phyloP scores from a whole-genome alignment of 2,797 vertebrate species.

The Kryptolebias ocellatus region DNA sequence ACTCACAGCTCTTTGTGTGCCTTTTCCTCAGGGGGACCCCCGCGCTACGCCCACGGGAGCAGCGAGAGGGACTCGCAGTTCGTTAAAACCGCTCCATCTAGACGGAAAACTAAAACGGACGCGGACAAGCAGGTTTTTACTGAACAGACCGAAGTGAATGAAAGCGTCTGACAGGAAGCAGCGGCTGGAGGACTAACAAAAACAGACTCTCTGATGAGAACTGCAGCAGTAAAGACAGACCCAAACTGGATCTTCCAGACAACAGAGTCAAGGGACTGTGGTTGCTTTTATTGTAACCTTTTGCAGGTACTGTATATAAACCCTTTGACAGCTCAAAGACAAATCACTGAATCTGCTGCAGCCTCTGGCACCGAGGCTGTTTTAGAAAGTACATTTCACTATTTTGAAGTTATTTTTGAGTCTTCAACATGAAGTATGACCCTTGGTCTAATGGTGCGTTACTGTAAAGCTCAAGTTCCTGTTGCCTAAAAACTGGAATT shows the following conservation, averaged over 20 bases:
- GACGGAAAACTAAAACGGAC: slow-evolving; percentile 19
- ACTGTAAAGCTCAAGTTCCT: slow-evolving; percentile 17
- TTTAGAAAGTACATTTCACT: slow-evolving; percentile 1
- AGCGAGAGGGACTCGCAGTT: slow-evolving; percentile 57
- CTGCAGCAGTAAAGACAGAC: slow-evolving; percentile 36
- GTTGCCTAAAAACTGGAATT: slow-evolving; percentile 18
- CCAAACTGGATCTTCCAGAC: slow-evolving; percentile 28
- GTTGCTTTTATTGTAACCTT: slow-evolving; percentile 22
- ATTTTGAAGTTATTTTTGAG: slow-evolving; percentile 29
- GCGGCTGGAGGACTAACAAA: slow-evolving; percentile 41
- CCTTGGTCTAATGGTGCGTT: slow-evolving; percentile 48
- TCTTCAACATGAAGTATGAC: slow-evolving; percentile 49
- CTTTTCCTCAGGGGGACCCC: slow-evolving; percentile 70
- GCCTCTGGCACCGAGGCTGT: background rate
- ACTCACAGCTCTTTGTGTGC: slow-evolving; percentile 31
- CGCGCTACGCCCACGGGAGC: slow-evolving; percentile 39
- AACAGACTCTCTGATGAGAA: slow-evolving; percentile 61
- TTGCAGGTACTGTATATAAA: slow-evolving; percentile 52
- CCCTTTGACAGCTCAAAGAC: slow-evolving; percentile 11
- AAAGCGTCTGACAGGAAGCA: slow-evolving; percentile 22
- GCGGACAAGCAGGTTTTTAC: slow-evolving; percentile 22
- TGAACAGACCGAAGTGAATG: slow-evolving; percentile 32
- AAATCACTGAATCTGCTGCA: slow-evolving; percentile 26
- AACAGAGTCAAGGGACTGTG: slow-evolving; percentile 10
- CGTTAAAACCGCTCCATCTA: slow-evolving; percentile 62